Percentiles rank a stretch among this genome's conserved stretches.
phyloP scores from a whole-genome alignment of 1,140 invertebrate species.

The Hesperophylax magnus region DNA sequence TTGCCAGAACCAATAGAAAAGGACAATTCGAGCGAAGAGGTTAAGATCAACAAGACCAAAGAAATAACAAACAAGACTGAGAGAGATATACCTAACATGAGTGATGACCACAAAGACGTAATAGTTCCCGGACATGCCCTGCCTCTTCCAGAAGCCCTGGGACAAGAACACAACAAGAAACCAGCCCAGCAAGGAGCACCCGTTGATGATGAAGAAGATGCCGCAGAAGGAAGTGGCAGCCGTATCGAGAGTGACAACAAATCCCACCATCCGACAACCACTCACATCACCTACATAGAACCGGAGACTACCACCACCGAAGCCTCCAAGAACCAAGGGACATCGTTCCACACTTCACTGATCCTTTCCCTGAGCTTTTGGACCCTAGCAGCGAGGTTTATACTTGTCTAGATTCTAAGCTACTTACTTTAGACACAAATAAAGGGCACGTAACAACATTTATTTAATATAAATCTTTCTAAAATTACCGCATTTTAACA shows the following conservation, averaged over 20 bases:
- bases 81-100: neutral
- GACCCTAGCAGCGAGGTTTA: constrained; percentile 8
- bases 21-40: neutral
- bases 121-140: constrained; percentile 36
- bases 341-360: neutral
- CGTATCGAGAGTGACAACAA: constrained; percentile 44
- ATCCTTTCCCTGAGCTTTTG: constrained; percentile 10
- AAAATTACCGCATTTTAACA: neutral
- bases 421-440: neutral
- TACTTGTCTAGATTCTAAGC: constrained; percentile 14
- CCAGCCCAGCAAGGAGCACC: constrained; percentile 48
- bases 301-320: constrained; percentile 12
- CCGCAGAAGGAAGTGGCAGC: constrained; percentile 51
- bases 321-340: constrained; percentile 32
- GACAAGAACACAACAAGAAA: constrained; percentile 47
- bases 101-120: constrained; percentile 14
- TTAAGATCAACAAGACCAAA: constrained; percentile 17
- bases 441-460: constrained; percentile 11
- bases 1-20: neutral
- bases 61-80: constrained; percentile 13
- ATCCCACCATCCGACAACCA: constrained; percentile 24
- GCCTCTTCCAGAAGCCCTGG: constrained; percentile 50
- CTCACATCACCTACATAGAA: constrained; percentile 15
- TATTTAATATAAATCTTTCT: neutral
- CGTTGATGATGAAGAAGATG: constrained; percentile 56